Conservation (phyloP, 2,113 vertebrate species). For the Pseudonaja textilis region DNA sequence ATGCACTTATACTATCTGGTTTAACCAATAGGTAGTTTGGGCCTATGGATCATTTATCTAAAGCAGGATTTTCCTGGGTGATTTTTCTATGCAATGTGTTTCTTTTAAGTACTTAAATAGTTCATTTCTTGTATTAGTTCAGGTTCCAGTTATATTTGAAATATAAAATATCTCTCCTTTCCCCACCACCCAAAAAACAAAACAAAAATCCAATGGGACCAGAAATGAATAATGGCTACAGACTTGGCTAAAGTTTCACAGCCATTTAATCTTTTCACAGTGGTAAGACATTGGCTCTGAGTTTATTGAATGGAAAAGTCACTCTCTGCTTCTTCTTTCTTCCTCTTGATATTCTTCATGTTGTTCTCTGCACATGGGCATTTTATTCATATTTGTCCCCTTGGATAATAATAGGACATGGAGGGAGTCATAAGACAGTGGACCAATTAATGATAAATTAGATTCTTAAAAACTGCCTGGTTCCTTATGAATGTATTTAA, state of each 20-base stretch:
- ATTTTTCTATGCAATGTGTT: not conserved
- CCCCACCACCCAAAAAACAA: too few species aligned
- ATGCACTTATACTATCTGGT: not conserved
- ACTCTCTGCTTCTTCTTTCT: not conserved
- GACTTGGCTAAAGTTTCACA: not conserved
- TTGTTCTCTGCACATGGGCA: not conserved
- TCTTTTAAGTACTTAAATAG: not conserved
- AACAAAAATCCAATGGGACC: not conserved
- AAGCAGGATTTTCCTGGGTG: not conserved
- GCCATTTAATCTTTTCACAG: slow-evolving; percentile 22
- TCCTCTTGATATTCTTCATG: not conserved
- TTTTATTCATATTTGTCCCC: not conserved
- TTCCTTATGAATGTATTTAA: slow-evolving; percentile 28
- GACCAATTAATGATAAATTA: not conserved
- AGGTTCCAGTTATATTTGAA: not conserved
- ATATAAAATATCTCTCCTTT: not conserved
- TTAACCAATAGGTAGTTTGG: not conserved
- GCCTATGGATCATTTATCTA: not conserved
- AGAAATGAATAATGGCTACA: not conserved
- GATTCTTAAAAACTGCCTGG: slow-evolving; percentile 1
- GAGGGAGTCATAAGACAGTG: not conserved
- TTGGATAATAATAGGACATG: not conserved
- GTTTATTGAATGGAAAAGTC: not conserved
- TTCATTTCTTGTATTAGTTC: not conserved
- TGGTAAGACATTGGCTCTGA: slow-evolving; percentile 50